phyloP scores from a whole-genome alignment of 2,888 invertebrate genomes.

The Endotricha flammealis region DNA sequence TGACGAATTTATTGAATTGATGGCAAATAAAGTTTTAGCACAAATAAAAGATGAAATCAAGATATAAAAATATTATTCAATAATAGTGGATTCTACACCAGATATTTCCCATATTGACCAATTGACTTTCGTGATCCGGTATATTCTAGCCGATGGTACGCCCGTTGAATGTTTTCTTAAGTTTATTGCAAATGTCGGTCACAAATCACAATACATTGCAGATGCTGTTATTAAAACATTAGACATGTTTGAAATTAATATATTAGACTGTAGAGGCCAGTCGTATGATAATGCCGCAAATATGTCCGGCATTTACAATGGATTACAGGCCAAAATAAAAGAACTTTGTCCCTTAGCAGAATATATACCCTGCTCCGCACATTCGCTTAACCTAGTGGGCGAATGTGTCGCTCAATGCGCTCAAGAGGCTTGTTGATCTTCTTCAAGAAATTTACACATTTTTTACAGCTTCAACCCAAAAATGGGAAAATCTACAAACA shows the following conservation, averaged over 20 bases:
- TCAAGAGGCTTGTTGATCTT: too few species aligned
- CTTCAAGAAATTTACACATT: too few species aligned
- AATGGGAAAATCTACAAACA: too few species aligned
- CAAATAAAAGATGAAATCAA: constrained; percentile 15
- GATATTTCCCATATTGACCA: constrained; percentile 18
- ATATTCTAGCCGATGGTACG: constrained; percentile 10
- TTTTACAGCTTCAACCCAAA: constrained; percentile 6
- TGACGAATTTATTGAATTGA: constrained; percentile 33
- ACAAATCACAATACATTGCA: constrained; percentile 32
- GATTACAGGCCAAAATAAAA: constrained; percentile 29
- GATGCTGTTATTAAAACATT: constrained; percentile 15
- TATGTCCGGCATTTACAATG: constrained; percentile 30
- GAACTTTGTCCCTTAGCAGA: constrained; percentile 23
- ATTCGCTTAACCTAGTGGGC: constrained; percentile 31
- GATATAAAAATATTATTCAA: constrained; percentile 14
- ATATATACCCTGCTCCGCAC: constrained; percentile 28
- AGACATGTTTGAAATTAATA: constrained; percentile 20
- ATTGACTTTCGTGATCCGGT: constrained; percentile 15
- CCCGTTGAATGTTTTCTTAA: constrained; percentile 14
- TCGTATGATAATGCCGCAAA: constrained; percentile 33
- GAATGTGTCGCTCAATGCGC: constrained; percentile 12
- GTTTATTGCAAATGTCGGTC: constrained; percentile 20
- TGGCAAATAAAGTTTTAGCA: constrained; percentile 24
- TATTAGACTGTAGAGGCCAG: constrained; percentile 27
- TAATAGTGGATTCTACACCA: constrained; percentile 15